Conservation (phyloP, 2,888 invertebrate genomes). For the Carpatolechia fugitivella region DNA sequence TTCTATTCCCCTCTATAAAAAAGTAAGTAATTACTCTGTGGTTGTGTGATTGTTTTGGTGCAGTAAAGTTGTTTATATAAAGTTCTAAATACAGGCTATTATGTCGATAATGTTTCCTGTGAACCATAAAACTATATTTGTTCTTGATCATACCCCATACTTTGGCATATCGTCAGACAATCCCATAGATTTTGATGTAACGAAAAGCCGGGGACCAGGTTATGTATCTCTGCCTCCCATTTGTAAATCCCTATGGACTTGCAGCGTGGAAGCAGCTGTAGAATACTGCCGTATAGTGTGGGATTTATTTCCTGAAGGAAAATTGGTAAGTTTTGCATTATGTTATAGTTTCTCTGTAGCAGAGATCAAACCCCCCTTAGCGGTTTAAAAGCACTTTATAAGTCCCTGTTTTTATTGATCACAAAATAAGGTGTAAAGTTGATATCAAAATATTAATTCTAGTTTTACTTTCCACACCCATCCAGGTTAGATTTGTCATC, state of each 20-base stretch:
- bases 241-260: slow-evolving; percentile 97
- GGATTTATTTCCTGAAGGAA: slow-evolving; percentile 96
- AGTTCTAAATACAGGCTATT: neutral
- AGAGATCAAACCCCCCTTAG: too few relatives aligned
- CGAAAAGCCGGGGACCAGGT: slow-evolving; percentile 83
- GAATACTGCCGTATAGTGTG: slow-evolving; percentile 98
- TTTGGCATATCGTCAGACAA: slow-evolving; percentile 92
- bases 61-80: too few relatives aligned
- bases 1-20: too few relatives aligned
- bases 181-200: slow-evolving; percentile 89
- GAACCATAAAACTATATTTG: slow-evolving; percentile 97
- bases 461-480: too few relatives aligned
- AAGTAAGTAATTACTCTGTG: too few relatives aligned
- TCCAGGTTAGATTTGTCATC: slow-evolving; percentile 89
- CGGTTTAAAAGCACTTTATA: too few relatives aligned
- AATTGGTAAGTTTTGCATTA: slow-evolving; percentile 80
- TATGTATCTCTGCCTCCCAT: slow-evolving; percentile 90
- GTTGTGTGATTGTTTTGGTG: too few relatives aligned
- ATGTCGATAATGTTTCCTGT: slow-evolving; percentile 79
- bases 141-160: slow-evolving; percentile 95
- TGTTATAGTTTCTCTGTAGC: too few relatives aligned
- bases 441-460: too few relatives aligned
- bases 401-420: too few relatives aligned
- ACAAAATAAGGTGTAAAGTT: too few relatives aligned
- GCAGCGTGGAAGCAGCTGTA: slow-evolving; percentile 95